Base-by-base conservation (phyloP, 2,797 vertebrate genomes). In the Squalus acanthias region DNA sequence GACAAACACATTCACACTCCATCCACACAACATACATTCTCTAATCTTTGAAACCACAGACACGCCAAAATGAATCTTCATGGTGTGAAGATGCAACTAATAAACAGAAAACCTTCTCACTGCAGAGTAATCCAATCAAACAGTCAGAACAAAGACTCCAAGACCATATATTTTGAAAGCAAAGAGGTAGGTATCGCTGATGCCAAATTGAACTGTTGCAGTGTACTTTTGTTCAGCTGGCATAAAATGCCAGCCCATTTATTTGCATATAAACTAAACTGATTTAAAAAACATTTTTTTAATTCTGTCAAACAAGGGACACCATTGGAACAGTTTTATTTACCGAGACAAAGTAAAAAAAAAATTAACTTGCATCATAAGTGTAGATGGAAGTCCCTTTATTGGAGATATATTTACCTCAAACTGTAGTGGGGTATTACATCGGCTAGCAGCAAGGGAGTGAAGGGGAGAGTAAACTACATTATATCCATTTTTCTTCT, bases 341-440 rank as follows among this genome's bases (percentile, higher is more conserved):
- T 60, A 29, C 50, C 15, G 26, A 95, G 70, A 76, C 3, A 95
- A 26, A 12, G 57, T 3, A 13, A 95, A 95, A 13, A 95, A 95
- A 76, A 57, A 53, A 95, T 69, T 67, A 46, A 93, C 3, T 3
- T 93, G 63, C 0, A n/a, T 93, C 7, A 3, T 46, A 22, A 67
- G n/a, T 46, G 65, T 46, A 46, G 39, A 29, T 33, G 69, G 46
- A 26, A 57, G 13, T 33, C 24, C 50, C 46, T 74, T 74, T 95
- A 53, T 39, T 70, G 46, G 46, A 57, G 94, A 95, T 85, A 26
- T 95, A 72, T 50, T 98, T 98, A 99, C 99, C 98, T 99, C 99
- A 97, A 99, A 99, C 97, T 99, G 99, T 98, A 99, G 98, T 74
- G 99, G 99, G 96, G 99, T 99, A 98, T 99, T 99, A 98, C 99